Base-by-base conservation (phyloP, 2,797 vertebrate genomes). In the Sebastes nivosus region DNA sequence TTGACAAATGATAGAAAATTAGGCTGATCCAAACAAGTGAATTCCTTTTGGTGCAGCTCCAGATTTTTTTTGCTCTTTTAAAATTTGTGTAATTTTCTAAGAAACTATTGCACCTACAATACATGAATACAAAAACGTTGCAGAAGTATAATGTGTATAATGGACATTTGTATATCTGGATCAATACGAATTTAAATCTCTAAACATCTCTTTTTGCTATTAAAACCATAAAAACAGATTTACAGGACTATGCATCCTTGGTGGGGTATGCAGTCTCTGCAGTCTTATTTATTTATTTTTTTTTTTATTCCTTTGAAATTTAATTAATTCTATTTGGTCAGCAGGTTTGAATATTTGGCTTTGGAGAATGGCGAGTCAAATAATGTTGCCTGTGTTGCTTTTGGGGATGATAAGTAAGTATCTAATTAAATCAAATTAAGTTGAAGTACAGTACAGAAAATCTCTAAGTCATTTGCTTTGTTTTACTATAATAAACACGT, bases 331-430 rank as follows among this genome's bases (percentile, higher is more conserved):
- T 34, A 9, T 60, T 29, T 60, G 14, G 29, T 77, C 8, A 5
- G 2, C 63, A 77, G 80, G 18, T 71, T 71, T 79, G 54, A 77
- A 8, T 0, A 77, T 18, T 63, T 22, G 60, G 5, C 5, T 52
- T 42, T 42, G 13, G 5, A 71, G 34, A 72, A 88, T 86, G 81
- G 46, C 30, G 4, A 0, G 22, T 46, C 38, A 58, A 57, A 58
- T 71, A 3, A 9, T 12, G 22, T 34, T 81, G 27, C 22, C 34
- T 22, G 7, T 77, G 65, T 25, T 89, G 16, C 29, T 85, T 57
- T 18, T 85, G n/a, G 61, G 59, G 8, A 13, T 72, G 14, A 81
- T 83, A 30, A 11, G 88, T 87, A 68, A 74, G 78, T 72, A 46
- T 46, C 63, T 6, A 3, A 22, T 13, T 27, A 4, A n/a, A 67